phyloP scores from a whole-genome alignment of 2,113 vertebrate genomes.

The Gnathochromis pfefferi region DNA sequence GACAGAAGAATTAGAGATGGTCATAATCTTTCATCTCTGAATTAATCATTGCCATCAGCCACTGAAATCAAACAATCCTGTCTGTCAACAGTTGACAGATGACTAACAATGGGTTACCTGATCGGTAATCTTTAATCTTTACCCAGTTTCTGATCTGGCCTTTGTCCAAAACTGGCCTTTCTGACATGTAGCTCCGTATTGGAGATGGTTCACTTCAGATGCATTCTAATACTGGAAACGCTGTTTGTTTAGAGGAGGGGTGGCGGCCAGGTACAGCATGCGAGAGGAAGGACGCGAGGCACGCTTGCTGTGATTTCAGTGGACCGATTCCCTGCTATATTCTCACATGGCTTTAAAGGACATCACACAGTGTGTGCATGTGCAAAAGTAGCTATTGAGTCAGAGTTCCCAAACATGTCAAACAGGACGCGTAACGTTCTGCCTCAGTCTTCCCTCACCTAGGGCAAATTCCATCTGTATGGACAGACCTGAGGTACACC shows the following conservation, averaged over 20 bases:
- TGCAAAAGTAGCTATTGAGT: neutral
- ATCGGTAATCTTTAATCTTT: slow-evolving; percentile 2
- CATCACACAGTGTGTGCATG: neutral
- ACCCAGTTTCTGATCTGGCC: neutral
- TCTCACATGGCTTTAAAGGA: neutral
- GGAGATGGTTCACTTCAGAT: neutral
- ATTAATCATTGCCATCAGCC: neutral
- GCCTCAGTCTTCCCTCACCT: slow-evolving; percentile 44
- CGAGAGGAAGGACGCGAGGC: neutral
- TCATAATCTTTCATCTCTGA: neutral
- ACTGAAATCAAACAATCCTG: neutral
- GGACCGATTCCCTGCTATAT: neutral
- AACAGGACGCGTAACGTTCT: slow-evolving; percentile 65
- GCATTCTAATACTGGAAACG: neutral
- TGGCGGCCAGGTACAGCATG: neutral
- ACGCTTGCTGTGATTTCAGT: neutral
- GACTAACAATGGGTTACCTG: neutral
- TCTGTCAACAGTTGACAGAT: neutral
- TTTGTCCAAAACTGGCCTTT: neutral
- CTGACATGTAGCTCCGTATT: neutral
- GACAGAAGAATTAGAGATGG: neutral
- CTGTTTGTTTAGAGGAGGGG: neutral
- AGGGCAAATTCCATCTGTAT: slow-evolving; percentile 47
- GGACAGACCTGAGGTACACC: slow-evolving; percentile 6
- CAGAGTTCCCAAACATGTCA: slow-evolving; percentile 54